Evolutionary conservation across 2,113 vertebrate species (phyloP).

Genomic region (Plectropomus leopardus): DNA sequence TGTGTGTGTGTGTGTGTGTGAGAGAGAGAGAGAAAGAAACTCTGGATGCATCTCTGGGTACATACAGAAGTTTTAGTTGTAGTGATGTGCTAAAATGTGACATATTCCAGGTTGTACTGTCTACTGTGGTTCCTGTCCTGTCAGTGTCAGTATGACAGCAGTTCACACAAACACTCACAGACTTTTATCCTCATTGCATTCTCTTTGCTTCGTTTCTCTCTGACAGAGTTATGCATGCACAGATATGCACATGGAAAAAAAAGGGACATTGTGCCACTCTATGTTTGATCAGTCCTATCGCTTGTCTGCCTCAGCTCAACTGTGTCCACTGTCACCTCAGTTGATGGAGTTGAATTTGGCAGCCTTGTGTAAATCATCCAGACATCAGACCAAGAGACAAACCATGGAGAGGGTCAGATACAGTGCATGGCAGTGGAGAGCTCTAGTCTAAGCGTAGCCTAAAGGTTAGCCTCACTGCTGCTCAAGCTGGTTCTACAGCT

Average conservation of each 20-base stretch:
- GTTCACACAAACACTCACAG: not conserved
- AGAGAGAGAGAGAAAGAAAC: not conserved
- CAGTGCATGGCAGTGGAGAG: conserved; percentile 1
- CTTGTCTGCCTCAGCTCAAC: not conserved
- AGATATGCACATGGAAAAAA: not conserved
- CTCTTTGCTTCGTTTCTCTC: conserved; percentile 18
- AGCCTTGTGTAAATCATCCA: conserved; percentile 38
- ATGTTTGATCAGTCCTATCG: conserved; percentile 19
- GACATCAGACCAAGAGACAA: conserved; percentile 28
- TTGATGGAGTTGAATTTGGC: conserved; percentile 14
- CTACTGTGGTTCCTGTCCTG: conserved; percentile 31
- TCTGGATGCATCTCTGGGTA: not conserved
- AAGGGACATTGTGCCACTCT: not conserved
- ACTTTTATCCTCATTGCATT: conserved; percentile 16
- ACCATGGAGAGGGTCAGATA: not conserved
- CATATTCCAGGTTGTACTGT: conserved; percentile 37
- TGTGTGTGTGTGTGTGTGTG: not conserved
- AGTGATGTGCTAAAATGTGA: conserved; percentile 19
- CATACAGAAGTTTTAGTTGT: conserved; percentile 9
- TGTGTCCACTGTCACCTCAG: not conserved
- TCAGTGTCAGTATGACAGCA: conserved; percentile 26
- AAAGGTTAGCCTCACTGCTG: conserved; percentile 13
- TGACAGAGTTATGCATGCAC: conserved; percentile 1
- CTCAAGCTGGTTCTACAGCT: conserved; percentile 26
- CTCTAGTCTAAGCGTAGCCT: conserved; percentile 3